Conservation (phyloP, 2,113 vertebrate species). For the Himantopus leucocephalus region DNA sequence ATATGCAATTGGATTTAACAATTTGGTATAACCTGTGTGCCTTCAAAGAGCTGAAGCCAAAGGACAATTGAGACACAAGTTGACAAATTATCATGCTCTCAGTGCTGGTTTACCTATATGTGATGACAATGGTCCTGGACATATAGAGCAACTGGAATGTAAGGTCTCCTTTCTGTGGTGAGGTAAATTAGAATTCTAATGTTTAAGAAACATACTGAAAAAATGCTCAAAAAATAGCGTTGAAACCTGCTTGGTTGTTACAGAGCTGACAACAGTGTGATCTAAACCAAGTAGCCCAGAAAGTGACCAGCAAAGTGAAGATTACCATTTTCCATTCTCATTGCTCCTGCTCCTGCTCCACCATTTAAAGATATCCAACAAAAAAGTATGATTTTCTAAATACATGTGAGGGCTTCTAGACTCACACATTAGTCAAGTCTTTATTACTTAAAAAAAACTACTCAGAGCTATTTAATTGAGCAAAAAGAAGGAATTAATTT, state of each 20-base stretch:
- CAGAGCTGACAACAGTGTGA: neutral
- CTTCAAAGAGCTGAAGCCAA: neutral
- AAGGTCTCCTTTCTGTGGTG: neutral
- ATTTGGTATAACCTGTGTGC: neutral
- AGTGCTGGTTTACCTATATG: neutral
- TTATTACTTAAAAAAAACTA: conserved; percentile 3
- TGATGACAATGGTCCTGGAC: neutral
- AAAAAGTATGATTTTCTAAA: neutral
- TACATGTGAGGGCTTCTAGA: neutral
- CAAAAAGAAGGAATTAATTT: conserved; percentile 10
- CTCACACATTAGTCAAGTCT: neutral
- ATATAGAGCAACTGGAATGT: neutral
- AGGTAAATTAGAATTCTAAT: neutral
- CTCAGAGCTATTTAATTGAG: neutral
- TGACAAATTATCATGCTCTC: neutral
- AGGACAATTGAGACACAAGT: neutral
- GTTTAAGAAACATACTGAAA: neutral
- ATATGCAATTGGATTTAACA: neutral
- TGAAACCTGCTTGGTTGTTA: neutral
- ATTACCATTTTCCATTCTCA: neutral
- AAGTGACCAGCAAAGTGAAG: neutral
- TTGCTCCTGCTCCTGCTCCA: neutral
- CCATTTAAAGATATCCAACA: neutral
- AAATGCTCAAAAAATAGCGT: neutral
- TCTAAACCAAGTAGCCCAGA: neutral